A percentile compares a stretch with the other conserved stretches of the same genome.
These are phyloP conservation scores for Aptenodytes forsteri DNA, from an alignment of 2,113 vertebrate species.

Conservation along the genomic window DNA sequence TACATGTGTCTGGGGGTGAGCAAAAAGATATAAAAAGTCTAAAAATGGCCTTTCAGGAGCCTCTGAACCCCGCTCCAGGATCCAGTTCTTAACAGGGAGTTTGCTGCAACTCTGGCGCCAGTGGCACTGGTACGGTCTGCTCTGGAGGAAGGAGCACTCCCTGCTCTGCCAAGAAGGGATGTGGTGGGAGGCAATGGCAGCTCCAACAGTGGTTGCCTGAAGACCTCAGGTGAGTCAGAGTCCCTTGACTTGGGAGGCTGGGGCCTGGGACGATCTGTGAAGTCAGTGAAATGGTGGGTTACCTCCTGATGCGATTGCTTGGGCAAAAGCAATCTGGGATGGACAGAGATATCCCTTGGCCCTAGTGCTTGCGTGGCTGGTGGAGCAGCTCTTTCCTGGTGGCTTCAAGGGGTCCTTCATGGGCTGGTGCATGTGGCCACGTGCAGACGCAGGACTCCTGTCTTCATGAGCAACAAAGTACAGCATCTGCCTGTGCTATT, in stretches of 20 bases:
- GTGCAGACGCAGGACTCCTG: background rate
- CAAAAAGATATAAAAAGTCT: background rate
- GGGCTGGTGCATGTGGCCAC: background rate
- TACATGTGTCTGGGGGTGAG: background rate
- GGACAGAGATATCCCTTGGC: background rate
- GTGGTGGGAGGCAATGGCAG: background rate
- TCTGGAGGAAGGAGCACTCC: background rate
- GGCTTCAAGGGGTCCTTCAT: background rate
- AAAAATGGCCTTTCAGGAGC: background rate
- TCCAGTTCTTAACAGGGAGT: background rate
- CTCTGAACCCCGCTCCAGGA: background rate
- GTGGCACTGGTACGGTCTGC: fast-evolving
- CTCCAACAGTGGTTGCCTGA: fast-evolving
- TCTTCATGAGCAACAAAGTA: background rate
- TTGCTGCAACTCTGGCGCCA: background rate
- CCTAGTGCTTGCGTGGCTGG: background rate
- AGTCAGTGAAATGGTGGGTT: background rate
- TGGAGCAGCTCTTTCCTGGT: background rate
- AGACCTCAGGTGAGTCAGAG: background rate
- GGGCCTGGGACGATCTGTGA: background rate
- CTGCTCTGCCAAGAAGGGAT: background rate
- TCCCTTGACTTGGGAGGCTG: background rate
- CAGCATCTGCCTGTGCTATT: background rate
- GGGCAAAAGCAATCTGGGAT: background rate
- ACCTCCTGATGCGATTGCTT: background rate